phyloP scores from a whole-genome alignment of 2,797 vertebrate genomes.

The Sciaenops ocellatus region DNA sequence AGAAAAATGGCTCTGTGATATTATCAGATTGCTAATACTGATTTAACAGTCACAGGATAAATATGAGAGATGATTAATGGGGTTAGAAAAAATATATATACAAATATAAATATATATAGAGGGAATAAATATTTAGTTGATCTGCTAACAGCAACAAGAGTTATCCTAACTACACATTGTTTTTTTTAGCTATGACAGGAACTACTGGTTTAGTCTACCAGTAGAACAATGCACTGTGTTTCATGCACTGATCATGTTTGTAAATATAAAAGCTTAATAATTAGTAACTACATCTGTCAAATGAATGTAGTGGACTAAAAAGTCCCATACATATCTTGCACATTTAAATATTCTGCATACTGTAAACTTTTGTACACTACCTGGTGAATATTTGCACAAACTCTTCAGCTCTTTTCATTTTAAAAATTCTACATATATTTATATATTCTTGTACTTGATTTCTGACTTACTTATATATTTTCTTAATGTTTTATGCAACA shows the following conservation, averaged over 20 bases:
- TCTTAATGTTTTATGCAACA: no score
- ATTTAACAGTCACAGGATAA: not conserved
- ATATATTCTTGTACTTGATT: no score
- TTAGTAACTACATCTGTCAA: not conserved
- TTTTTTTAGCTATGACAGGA: not conserved
- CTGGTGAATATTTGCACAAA: no score
- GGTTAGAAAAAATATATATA: no score
- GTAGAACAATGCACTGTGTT: not conserved
- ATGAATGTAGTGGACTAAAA: not conserved
- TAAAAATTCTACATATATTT: no score
- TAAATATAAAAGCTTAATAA: not conserved
- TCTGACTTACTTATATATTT: no score
- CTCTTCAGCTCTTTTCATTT: no score
- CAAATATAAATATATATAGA: no score
- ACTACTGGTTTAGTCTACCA: not conserved
- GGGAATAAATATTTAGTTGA: not conserved
- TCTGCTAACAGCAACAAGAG: not conserved
- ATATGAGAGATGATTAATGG: not conserved
- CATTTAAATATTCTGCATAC: no score
- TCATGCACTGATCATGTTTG: not conserved
- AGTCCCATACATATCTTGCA: not conserved
- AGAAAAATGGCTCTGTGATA: not conserved
- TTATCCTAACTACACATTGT: not conserved
- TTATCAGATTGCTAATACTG: not conserved
- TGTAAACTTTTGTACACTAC: no score